Base-by-base conservation (phyloP, 2,888 invertebrate genomes). In the Euclidia mi region DNA sequence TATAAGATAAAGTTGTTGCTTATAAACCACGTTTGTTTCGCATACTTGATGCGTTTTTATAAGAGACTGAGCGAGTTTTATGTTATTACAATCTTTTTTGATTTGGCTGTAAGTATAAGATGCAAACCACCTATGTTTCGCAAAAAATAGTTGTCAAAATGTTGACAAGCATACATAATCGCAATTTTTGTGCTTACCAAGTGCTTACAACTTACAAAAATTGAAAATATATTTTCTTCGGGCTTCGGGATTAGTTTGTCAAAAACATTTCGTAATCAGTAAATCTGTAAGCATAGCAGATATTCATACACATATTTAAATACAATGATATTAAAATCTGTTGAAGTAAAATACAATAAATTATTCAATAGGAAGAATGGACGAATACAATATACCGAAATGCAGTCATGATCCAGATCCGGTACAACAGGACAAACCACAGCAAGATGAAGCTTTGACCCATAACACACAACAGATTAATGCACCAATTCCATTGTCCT, bases 351-450 rank as follows among this genome's bases (percentile, higher is more conserved):
- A 25, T 25, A 25, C 20, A 6, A 25, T 25, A 3, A 0, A 25
- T 25, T 25, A 25, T 25, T 25, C 20, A 25, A 25, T 50, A 65
- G 63, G 12, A 48, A 11, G 37, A 45, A 79, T 79, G 80, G 78
- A 79, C 15, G 67, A 69, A 31, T 28, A 4, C 2, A 63, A 60
- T 40, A 17, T 48, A 11, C 71, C 78, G 28, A 55, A 75, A 49
- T 76, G 75, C 69, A 80, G 75, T 63, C 68, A 51, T 48, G 59
- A 58, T 43, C 17, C 51, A 29, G 63, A 64, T 29, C 34, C 52
- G 35, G 35, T 40, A 42, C 41, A 42, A 11, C 45, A 47, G 25
- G 49, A 60, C 3, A 15, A 58, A 34, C 10, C 42, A 31, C 37
- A 48, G 15, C 45, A 60, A 12, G 61, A 65, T 29, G 29, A 48